Conservation (phyloP, 2,797 vertebrate genomes). For the Anolis apletophallus region DNA sequence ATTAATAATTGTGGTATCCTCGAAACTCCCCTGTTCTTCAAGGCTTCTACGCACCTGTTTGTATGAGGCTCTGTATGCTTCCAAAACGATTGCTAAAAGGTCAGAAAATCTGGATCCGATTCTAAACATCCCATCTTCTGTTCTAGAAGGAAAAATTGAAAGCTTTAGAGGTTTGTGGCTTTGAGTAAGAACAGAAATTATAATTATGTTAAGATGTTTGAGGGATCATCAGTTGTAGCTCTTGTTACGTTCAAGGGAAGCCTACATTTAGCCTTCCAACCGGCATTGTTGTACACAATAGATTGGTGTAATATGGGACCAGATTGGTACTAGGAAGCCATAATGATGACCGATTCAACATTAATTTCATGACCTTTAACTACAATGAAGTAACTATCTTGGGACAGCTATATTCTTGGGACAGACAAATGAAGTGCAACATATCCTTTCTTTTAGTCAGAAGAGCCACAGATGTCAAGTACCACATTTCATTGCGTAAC, state of each 20-base stretch:
- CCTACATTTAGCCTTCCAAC: not conserved
- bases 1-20: not conserved
- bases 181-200: not conserved
- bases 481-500: too few species aligned
- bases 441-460: not conserved
- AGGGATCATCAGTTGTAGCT: not conserved
- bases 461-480: not conserved
- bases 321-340: too few species aligned
- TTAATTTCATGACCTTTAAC: not conserved
- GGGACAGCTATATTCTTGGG: not conserved
- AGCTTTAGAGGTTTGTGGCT: not conserved
- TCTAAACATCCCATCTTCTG: slow-evolving; percentile 58
- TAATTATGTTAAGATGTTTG: not conserved
- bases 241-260: not conserved
- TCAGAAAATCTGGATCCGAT: not conserved
- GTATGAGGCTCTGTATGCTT: slow-evolving; percentile 9
- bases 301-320: too few species aligned
- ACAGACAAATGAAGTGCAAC: not conserved
- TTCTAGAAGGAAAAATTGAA: slow-evolving; percentile 6
- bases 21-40: not conserved
- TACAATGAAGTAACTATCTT: not conserved
- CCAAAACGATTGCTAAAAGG: slow-evolving; percentile 20
- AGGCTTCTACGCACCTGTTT: slow-evolving; percentile 63
- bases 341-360: not conserved
- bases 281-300: not conserved